phyloP scores from a whole-genome alignment of 2,797 vertebrate genomes.

The Peromyscus nudipes region DNA sequence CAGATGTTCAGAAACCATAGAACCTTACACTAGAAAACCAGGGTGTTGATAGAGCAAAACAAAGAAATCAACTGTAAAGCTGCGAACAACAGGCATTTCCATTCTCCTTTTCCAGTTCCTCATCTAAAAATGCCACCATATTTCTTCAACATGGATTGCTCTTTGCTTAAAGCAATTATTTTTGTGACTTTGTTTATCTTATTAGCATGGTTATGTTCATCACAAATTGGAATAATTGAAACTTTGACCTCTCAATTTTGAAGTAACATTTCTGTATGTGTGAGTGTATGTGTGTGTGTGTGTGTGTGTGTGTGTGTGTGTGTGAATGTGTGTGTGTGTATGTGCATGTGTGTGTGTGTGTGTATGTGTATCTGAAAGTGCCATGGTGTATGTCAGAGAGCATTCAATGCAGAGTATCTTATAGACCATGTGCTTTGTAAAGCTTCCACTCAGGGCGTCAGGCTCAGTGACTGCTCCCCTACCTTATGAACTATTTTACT shows the following conservation, averaged over 20 bases:
- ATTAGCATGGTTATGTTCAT: background rate
- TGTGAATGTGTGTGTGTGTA: background rate
- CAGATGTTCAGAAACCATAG: background rate
- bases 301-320: background rate
- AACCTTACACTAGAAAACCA: fast-evolving
- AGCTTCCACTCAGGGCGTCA: background rate
- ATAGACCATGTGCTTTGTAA: background rate
- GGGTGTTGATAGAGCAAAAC: no score
- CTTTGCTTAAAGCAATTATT: background rate
- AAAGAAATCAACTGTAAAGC: no score
- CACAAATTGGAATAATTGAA: background rate
- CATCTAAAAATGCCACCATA: background rate
- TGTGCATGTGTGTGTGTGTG: background rate
- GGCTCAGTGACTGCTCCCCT: no score
- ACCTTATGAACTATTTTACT: no score
- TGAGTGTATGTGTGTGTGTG: background rate
- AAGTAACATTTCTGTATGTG: no score
- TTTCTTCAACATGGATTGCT: background rate
- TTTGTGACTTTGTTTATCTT: background rate
- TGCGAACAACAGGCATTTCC: background rate
- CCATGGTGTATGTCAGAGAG: no score
- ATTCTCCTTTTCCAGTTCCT: no score
- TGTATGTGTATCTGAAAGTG: background rate
- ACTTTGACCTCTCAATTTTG: background rate
- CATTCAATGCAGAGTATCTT: background rate